Evolutionary conservation across 2,888 invertebrate genomes (phyloP), one percentile per base, ranked within the genome.

Genomic region (Selenia dentaria): DNA sequence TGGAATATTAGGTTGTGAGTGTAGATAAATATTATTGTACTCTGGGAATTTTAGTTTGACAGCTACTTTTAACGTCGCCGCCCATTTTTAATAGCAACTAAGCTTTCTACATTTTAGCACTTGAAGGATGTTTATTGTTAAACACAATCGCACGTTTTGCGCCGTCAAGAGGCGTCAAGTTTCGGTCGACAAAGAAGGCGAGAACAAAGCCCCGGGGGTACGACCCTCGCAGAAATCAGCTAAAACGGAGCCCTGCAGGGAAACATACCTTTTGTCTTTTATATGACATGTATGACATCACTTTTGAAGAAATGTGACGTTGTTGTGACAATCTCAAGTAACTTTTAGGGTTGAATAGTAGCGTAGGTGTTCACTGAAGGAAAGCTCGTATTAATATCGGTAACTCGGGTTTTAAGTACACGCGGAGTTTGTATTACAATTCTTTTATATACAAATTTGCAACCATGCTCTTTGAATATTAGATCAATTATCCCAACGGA

Each of bases 161-260:
- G 62, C 57, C 57, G 62, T 57, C 55, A 49, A 57, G 54, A 51
- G 47, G 47, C 41, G 56, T 54, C 47, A 50, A 51, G 39, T 37
- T 42, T 42, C 46, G 45, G 43, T 45, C 43, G 47, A 57, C 58
- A 59, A 59, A 59, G 68, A 63, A 35, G 44, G 35, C 41, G 47
- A 22, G 59, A 61, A 75, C 67, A 73, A 74, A 64, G 59, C 59
- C 51, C 26, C 33, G 57, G 26, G 71, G 69, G 67, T 63, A 58
- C 65, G 45, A 41, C 55, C 56, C 56, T 52, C 43, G 18, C 70
- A 59, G 72, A 77, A 80, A 79, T 80, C 80, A 78, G 67, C 73
- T 77, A 77, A 79, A 79, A 76, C 68, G 71, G 54, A 47, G 57
- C 50, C 10, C 59, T 58, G 54, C 61, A 67, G 67, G 61, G 61